Percentiles rank a stretch among this genome's conserved stretches.
Conservation (phyloP, 1,140 invertebrate species). For the Drosophila jambulina region DNA sequence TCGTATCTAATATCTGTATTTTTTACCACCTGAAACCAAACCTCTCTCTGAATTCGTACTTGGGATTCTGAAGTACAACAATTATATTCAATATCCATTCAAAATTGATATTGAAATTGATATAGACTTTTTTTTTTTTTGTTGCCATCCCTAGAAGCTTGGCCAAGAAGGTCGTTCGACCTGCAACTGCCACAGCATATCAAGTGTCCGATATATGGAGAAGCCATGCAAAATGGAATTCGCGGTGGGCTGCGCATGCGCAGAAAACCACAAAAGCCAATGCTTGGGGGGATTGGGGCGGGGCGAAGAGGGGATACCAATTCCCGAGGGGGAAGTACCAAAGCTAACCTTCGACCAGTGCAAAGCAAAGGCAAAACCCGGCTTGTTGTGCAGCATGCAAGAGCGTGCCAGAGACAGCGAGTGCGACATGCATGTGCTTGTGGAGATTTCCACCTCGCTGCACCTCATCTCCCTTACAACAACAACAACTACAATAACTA, state of each 20-base stretch:
- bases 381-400: neutral
- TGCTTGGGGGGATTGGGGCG: neutral
- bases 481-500: neutral
- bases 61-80: neutral
- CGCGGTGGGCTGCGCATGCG: conserved; percentile 72
- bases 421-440: conserved; percentile 23
- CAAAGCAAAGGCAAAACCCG: conserved; percentile 25
- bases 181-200: conserved; percentile 51
- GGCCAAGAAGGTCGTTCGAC: conserved; percentile 29
- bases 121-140: too few species aligned
- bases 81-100: neutral
- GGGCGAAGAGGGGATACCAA: neutral
- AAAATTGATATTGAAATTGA: neutral
- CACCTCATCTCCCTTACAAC: conserved; percentile 1
- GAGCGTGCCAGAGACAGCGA: conserved; percentile 7
- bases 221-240: conserved; percentile 67
- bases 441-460: conserved; percentile 12
- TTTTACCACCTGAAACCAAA: too few species aligned
- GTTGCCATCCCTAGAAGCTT: neutral
- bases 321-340: conserved; percentile 4
- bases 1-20: too few species aligned
- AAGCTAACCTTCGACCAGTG: conserved; percentile 19
- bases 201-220: conserved; percentile 48
- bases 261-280: conserved; percentile 60
- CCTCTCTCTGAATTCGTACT: neutral